Evolutionary conservation across 1,140 invertebrate genomes (phyloP).

Genomic region (Cotesia typhae): DNA sequence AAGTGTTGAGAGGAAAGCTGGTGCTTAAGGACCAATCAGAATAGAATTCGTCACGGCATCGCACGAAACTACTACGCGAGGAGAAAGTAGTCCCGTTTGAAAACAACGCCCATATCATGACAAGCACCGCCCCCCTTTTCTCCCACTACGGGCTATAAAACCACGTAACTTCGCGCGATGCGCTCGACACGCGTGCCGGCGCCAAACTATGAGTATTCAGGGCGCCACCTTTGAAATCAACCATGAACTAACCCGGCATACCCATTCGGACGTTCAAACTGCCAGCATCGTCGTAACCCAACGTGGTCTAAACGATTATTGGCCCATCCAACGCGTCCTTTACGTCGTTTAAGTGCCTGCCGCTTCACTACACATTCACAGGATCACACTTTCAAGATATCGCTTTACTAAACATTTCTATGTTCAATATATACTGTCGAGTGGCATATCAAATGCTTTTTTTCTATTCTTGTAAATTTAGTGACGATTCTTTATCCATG

Average conservation of each 20-base stretch:
- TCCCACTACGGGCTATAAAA: conserved; percentile 44
- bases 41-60: conserved; percentile 66
- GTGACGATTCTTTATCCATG: too few relatives aligned
- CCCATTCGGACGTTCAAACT: conserved; percentile 64
- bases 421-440: not conserved
- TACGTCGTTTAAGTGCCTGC: conserved; percentile 34
- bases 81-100: conserved; percentile 58
- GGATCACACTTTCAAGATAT: conserved; percentile 11
- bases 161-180: conserved; percentile 26
- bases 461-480: too few relatives aligned
- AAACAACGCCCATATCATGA: conserved; percentile 59
- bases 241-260: conserved; percentile 57
- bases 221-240: conserved; percentile 58
- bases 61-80: conserved; percentile 56
- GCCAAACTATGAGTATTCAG: conserved; percentile 43
- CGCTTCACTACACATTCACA: conserved; percentile 15
- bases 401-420: conserved; percentile 8
- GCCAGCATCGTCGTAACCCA: conserved; percentile 56
- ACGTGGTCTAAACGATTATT: conserved; percentile 43
- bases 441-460: too few relatives aligned
- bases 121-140: conserved; percentile 53
- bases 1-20: conserved; percentile 59
- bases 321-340: conserved; percentile 37
- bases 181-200: conserved; percentile 36
- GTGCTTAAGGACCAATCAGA: conserved; percentile 66